Evolutionary conservation across 2,888 invertebrate species (phyloP).

Genomic region (Auanema freiburgensis): DNA sequence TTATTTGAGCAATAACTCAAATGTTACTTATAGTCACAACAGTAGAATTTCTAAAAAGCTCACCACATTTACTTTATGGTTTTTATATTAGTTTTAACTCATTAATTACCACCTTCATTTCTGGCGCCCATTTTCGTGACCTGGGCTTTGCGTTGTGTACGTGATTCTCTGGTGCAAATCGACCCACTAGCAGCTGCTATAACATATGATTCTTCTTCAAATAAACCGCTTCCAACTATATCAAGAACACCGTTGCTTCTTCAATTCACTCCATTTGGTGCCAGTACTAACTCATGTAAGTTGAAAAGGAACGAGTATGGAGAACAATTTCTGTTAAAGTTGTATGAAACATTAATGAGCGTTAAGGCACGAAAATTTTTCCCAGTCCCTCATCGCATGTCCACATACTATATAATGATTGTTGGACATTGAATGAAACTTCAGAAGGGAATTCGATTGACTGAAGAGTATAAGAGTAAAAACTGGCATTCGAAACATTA

Average conservation of each 20-base stretch:
- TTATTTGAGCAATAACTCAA: not conserved
- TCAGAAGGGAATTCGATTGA: too few species aligned
- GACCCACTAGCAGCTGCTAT: constrained; percentile 50
- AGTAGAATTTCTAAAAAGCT: too few species aligned
- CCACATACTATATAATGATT: too few species aligned
- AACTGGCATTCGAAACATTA: too few species aligned
- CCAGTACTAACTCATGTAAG: constrained; percentile 35
- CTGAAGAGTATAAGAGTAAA: too few species aligned
- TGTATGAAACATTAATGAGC: too few species aligned
- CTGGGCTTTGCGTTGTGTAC: constrained; percentile 49
- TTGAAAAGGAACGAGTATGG: constrained; percentile 5
- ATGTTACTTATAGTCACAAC: too few species aligned
- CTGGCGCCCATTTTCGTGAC: constrained; percentile 43
- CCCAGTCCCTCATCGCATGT: too few species aligned
- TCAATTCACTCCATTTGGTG: constrained; percentile 49
- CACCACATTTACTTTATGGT: too few species aligned
- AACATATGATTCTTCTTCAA: constrained; percentile 34
- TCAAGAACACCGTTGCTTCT: constrained; percentile 47
- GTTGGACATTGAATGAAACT: too few species aligned
- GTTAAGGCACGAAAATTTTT: too few species aligned
- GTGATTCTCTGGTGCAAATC: constrained; percentile 50
- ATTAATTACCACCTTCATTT: not conserved
- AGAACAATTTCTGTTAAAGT: too few species aligned
- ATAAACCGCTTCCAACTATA: constrained; percentile 32
- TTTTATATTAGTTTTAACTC: not conserved